These are phyloP conservation scores for Cercopithecus mitis DNA, from an alignment of 2,797 vertebrate species.

Conservation along the genomic window DNA sequence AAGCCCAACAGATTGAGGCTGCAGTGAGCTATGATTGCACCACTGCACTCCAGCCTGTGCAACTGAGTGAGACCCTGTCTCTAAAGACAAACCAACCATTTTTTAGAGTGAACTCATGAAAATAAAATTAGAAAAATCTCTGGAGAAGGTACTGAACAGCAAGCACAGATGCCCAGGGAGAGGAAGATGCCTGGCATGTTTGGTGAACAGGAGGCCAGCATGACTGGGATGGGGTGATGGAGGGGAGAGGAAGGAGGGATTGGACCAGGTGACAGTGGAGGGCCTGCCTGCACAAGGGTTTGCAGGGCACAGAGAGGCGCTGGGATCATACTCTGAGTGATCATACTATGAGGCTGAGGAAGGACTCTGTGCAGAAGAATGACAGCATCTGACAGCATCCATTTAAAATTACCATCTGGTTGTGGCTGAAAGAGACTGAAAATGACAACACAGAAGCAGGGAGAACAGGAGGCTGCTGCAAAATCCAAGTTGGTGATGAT, in stretches of 20 bases:
- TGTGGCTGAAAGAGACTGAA: not conserved
- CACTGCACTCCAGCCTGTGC: not conserved
- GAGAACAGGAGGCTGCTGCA: not conserved
- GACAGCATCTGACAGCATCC: not conserved
- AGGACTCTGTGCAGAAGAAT: not conserved
- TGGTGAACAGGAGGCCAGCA: not conserved
- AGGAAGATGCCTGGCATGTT: not conserved
- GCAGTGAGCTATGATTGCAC: not conserved
- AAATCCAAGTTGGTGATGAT: not conserved
- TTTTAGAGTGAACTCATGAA: not conserved
- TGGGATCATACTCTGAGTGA: not conserved
- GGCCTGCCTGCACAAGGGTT: not conserved
- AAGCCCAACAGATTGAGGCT: not conserved
- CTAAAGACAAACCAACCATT: not conserved
- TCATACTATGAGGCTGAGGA: not conserved
- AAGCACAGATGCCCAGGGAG: not conserved
- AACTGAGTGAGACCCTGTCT: not conserved
- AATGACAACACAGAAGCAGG: not conserved
- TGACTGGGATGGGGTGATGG: accelerated
- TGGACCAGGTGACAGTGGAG: accelerated
- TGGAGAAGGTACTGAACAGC: not conserved
- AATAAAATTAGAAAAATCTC: not conserved
- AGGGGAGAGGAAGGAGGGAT: not conserved
- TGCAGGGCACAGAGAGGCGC: not conserved
- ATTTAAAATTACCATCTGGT: no score